Evolutionary conservation across 64 coral and sea anemone species (phyloP).

Genomic region (Pocillopora verrucosa): DNA sequence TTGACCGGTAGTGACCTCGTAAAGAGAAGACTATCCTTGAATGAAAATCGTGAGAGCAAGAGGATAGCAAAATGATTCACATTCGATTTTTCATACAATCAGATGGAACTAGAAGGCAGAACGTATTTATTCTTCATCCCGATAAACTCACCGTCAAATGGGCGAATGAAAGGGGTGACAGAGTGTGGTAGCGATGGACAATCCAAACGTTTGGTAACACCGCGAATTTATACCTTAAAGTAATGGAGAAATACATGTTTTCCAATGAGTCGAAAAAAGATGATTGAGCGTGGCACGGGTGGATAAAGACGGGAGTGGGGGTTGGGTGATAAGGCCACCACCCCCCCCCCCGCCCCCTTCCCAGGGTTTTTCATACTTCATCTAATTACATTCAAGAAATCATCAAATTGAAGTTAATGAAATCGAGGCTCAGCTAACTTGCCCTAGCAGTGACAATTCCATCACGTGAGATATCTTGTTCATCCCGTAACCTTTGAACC

Average conservation of each 20-base stretch:
- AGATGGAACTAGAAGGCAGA: too few relatives aligned
- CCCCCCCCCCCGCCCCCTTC: too few relatives aligned
- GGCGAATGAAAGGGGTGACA: slow-evolving; percentile 24
- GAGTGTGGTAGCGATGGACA: slow-evolving; percentile 22
- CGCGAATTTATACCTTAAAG: slow-evolving; percentile 18
- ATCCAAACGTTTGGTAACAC: slow-evolving; percentile 38
- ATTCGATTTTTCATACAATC: too few relatives aligned
- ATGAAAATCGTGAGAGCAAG: too few relatives aligned
- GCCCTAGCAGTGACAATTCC: slow-evolving; percentile 3
- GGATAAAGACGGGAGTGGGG: too few relatives aligned
- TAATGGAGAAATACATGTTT: not conserved
- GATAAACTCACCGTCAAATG: slow-evolving; percentile 28
- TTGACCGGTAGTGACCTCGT: too few relatives aligned
- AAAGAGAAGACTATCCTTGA: too few relatives aligned
- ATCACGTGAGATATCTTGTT: slow-evolving; percentile 43
- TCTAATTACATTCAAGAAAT: not conserved
- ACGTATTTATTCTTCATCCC: not conserved
- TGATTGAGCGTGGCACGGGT: too few relatives aligned
- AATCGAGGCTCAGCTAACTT: not conserved
- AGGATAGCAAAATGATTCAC: too few relatives aligned
- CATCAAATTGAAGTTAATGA: not conserved
- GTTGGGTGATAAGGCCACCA: too few relatives aligned
- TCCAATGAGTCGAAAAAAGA: too few relatives aligned
- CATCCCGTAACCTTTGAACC: slow-evolving; percentile 39
- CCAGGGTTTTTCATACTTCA: not conserved